Base-by-base conservation (phyloP, 2,888 invertebrate genomes). In the Apocheima hispidaria region DNA sequence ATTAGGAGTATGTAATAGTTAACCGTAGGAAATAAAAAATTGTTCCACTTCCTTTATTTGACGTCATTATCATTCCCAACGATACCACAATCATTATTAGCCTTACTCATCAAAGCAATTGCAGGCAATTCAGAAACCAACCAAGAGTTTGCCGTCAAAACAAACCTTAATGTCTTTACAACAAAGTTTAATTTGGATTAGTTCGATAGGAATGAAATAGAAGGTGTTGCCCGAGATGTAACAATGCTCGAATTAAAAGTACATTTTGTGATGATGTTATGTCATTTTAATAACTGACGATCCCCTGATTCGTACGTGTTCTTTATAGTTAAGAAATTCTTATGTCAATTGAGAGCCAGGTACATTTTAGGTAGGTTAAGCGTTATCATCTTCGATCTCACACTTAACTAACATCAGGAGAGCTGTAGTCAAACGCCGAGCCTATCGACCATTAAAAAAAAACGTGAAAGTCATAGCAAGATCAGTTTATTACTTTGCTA, bases 21-120 rank as follows among this genome's bases (percentile, higher is more conserved):
- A 16, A n/a, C n/a, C 7, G 6, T 9, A 5, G 9, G 36, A 38
- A 16, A 12, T 1, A 38, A 33, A n/a, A 9, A 35, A 38, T 10
- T 18, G 38, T 10, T 35, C 35, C n/a, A 46, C 21, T 49, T 49
- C 48, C 21, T 49, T 49, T 7, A 49, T 35, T 46, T 4, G 0
- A 10, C 30, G 5, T n/a, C 21, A 36, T 50, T 50, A 50, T 16
- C 18, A 36, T 16, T 6, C 23, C 35, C 10, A 36, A 36, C 7
- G n/a, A 48, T 14, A 36, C 36, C 36, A 49, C 35, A 26, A 51
- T 44, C 44, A 48, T 48, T 53, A 52, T 48, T 40, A 41, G 16
- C 26, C 56, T 64, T 50, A 38, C 40, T 44, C 52, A 64, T 54
- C 50, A 40, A 44, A 50, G 4, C 54, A 60, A 64, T 64, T 64